These are phyloP conservation scores for Podarcis lilfordi DNA, from an alignment of 2,797 vertebrate genomes.

Conservation along the genomic window DNA sequence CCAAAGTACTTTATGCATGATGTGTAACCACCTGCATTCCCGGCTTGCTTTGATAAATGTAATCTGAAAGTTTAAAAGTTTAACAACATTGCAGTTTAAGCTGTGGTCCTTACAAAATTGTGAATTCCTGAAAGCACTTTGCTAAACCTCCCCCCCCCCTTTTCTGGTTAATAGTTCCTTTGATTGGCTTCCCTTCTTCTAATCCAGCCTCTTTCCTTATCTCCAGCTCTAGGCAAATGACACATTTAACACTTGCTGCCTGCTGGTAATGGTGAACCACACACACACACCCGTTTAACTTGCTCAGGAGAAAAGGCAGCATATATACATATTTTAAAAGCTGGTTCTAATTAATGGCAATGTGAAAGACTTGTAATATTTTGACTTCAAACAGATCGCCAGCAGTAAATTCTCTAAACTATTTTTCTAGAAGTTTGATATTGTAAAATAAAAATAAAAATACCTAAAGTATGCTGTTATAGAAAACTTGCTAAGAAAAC, in stretches of 20 bases:
- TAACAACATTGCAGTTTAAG: conserved; percentile 60
- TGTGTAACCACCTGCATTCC: conserved; percentile 43
- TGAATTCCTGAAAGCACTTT: conserved; percentile 72
- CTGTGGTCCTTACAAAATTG: conserved; percentile 67
- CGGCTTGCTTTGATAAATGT: conserved; percentile 16
- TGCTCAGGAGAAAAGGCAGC: conserved; percentile 79
- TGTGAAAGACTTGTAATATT: conserved; percentile 52
- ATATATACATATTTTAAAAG: conserved; percentile 62
- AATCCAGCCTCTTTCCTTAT: conserved; percentile 79
- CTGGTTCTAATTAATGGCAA: conserved; percentile 71
- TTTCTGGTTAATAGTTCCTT: conserved; percentile 75
- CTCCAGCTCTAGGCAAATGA: conserved; percentile 69
- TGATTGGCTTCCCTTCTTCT: conserved; percentile 76
- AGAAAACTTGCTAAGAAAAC: conserved; percentile 34
- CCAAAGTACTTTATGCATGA: conserved; percentile 46
- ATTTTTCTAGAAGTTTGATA: conserved; percentile 12
- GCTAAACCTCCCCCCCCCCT: conserved; percentile 71
- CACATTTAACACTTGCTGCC: conserved; percentile 79
- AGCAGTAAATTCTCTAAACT: conserved; percentile 35
- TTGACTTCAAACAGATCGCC: conserved; percentile 22
- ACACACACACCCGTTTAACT: conserved; percentile 72
- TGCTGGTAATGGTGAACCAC: conserved; percentile 74
- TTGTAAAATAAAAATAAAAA: too few species aligned
- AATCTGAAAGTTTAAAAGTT: conserved; percentile 54
- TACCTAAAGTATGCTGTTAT: conserved; percentile 40